Evolutionary conservation across 35 echinoderm and acorn worm species (phyloP), one percentile per base, ranked within the genome.

Genomic region (Heliocidaris erythrogramma): DNA sequence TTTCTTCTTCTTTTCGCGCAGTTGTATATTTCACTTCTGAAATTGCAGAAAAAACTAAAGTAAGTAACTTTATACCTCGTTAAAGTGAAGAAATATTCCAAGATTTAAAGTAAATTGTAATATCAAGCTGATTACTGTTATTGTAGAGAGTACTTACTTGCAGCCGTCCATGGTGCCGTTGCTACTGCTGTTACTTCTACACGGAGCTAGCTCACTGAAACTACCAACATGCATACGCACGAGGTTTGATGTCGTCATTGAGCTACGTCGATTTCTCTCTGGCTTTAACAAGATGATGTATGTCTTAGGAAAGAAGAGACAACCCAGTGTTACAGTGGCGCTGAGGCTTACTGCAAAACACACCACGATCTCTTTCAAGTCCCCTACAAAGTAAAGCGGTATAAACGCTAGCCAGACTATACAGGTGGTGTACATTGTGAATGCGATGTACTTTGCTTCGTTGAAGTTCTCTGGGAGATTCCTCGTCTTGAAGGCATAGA

Each of bases 391-490:
- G 94, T 99, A 99, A 30, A 99, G 92, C 16, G 96, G 95, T 16
- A 99, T 94, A 85, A 99, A 99, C 6, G 98, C 98, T 47, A 99
- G 87, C 98, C 98, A 99, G 9, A 99, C 96, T 12, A 99, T 95
- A 85, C 98, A 99, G 5, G 97, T 99, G 8, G 97, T 99, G 88
- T 99, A 99, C 98, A 99, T 99, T 10, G 98, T 99, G 65, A 99
- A 99, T 71, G 97, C 98, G 49, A 97, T 99, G 94, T 97, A 99
- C 88, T 99, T 99, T 13, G 98, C 98, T 95, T 99, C 98, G 94
- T 99, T 99, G 95, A 99, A 99, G 94, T 99, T 99, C 61, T 99
- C 97, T 30, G 98, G 98, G 14, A 99, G 95, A 88, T 99, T 99
- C 49, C 98, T 94, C 3, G 98, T 99, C 61, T 99, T 99, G 93